phyloP scores from a whole-genome alignment of 2,113 vertebrate genomes.

The Phylloscopus trochiloides region DNA sequence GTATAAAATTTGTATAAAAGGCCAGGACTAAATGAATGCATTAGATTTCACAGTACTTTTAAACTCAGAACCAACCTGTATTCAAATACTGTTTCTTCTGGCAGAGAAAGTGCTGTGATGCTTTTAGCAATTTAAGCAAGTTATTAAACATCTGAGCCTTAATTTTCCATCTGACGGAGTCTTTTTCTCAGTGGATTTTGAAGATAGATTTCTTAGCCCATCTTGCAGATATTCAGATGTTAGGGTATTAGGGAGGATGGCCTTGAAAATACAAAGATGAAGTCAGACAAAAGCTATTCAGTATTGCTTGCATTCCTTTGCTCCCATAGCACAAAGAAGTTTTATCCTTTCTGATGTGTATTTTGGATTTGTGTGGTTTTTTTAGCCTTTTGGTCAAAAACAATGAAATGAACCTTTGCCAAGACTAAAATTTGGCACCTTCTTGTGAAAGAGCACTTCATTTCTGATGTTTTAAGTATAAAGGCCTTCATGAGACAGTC shows the following conservation, averaged over 20 bases:
- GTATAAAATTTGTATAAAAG: background rate
- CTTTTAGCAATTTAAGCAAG: slow-evolving; percentile 40
- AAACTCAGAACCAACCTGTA: background rate
- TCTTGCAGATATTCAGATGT: background rate
- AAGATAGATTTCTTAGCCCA: background rate
- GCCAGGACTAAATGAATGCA: background rate
- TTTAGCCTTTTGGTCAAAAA: slow-evolving; percentile 11
- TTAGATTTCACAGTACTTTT: background rate
- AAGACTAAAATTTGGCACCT: background rate
- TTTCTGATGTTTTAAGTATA: background rate
- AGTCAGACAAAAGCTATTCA: background rate
- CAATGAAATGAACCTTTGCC: background rate
- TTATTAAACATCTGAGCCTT: slow-evolving; percentile 33
- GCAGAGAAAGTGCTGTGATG: background rate
- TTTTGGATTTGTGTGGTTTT: background rate
- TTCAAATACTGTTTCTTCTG: background rate
- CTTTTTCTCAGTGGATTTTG: background rate
- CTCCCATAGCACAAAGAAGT: background rate
- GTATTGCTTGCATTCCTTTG: background rate
- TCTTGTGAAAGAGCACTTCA: background rate
- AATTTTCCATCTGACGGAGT: background rate
- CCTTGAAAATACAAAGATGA: background rate
- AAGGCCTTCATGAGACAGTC: background rate
- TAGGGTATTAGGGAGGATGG: background rate
- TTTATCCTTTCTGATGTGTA: background rate